Percentiles rank a stretch among this genome's conserved stretches.
phyloP scores from a whole-genome alignment of 2,113 vertebrate species.

The Sigmodon hispidus region DNA sequence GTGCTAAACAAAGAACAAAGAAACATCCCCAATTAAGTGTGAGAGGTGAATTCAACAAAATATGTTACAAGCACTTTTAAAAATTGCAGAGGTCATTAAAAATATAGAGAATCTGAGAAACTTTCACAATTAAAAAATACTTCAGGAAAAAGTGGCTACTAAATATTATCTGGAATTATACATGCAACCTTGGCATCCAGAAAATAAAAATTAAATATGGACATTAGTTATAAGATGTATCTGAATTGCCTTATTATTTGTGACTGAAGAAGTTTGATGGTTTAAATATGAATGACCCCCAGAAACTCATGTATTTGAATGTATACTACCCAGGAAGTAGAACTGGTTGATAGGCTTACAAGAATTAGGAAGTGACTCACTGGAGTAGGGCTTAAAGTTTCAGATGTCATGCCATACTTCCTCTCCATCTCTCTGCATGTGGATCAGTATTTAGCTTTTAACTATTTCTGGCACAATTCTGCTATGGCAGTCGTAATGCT shows the following conservation, averaged over 20 bases:
- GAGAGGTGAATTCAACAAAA: background rate
- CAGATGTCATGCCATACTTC: background rate
- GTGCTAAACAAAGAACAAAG: background rate
- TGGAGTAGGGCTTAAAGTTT: background rate
- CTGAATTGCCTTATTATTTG: background rate
- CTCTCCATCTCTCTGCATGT: background rate
- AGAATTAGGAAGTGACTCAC: background rate
- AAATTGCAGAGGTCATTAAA: background rate
- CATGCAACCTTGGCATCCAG: background rate
- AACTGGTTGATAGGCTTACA: background rate
- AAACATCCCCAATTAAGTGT: background rate
- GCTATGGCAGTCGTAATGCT: background rate
- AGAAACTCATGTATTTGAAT: background rate
- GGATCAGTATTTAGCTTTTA: background rate
- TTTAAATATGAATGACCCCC: background rate
- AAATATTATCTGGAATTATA: background rate
- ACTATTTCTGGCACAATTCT: background rate
- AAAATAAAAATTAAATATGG: background rate
- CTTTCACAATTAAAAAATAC: background rate
- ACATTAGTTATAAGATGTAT: background rate
- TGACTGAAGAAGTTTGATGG: background rate
- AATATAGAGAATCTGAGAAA: background rate
- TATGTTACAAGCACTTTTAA: background rate
- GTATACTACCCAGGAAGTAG: background rate
- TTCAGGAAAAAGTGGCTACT: background rate